Percentiles rank a stretch among this genome's conserved stretches.
Conservation (phyloP, 2,797 vertebrate genomes). For the Mus spretus region DNA sequence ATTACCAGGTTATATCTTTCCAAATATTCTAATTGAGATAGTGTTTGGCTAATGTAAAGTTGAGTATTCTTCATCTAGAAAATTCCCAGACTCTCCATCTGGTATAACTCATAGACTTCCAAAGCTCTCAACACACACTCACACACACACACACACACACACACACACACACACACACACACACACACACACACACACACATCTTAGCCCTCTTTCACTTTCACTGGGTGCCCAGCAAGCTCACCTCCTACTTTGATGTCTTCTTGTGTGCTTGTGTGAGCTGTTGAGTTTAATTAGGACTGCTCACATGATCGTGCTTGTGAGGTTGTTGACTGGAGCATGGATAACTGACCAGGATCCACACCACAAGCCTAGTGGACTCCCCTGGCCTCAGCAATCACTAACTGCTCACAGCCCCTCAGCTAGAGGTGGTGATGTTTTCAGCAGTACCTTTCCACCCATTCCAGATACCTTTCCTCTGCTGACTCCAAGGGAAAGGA, state of each 20-base stretch:
- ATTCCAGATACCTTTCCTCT: background rate
- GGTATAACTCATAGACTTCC: background rate
- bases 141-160: too few relatives aligned
- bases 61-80: constrained; percentile 46
- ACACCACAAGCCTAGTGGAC: background rate
- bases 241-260: background rate
- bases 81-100: background rate
- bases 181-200: too few relatives aligned
- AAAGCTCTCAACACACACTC: background rate
- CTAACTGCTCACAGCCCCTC: background rate
- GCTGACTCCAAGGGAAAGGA: background rate
- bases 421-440: background rate
- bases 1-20: background rate
- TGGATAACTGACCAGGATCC: background rate
- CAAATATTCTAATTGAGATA: constrained; percentile 9
- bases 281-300: background rate
- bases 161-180: too few relatives aligned
- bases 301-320: background rate
- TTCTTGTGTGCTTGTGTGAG: background rate
- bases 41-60: background rate
- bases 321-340: background rate
- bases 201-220: background rate
- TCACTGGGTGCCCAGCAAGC: background rate
- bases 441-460: background rate
- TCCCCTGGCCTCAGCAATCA: background rate